These are phyloP conservation scores for Hemicentrotus pulcherrimus DNA, from an alignment of 35 echinoderm and acorn worm species.

Conservation along the genomic window DNA sequence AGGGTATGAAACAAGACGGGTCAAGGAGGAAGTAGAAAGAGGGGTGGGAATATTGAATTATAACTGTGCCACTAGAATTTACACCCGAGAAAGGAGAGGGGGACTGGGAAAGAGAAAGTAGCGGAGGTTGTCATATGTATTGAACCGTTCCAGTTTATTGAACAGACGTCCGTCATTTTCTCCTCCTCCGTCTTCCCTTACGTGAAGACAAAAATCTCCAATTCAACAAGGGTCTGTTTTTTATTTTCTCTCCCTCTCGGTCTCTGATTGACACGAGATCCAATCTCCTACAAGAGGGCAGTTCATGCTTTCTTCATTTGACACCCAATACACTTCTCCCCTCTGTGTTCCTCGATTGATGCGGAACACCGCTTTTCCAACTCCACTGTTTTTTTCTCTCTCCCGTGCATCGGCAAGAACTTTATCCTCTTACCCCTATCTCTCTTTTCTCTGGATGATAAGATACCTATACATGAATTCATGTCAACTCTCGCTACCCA, in stretches of 20 bases:
- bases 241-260: slow-evolving; percentile 43
- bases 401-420: slow-evolving; percentile 25
- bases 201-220: slow-evolving; percentile 45
- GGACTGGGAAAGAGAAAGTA: background rate
- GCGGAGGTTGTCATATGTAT: slow-evolving; percentile 53
- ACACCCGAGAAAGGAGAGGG: background rate
- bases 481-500: slow-evolving; percentile 46
- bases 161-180: slow-evolving; percentile 50
- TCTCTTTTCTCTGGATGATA: slow-evolving; percentile 50
- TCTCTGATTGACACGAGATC: slow-evolving; percentile 50
- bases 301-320: slow-evolving; percentile 42
- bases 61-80: slow-evolving; percentile 49
- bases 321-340: slow-evolving; percentile 53
- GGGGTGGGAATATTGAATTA: slow-evolving; percentile 50
- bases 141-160: slow-evolving; percentile 54
- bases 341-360: slow-evolving; percentile 45
- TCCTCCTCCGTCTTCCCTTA: background rate
- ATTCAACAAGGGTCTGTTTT: slow-evolving; percentile 50
- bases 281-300: slow-evolving; percentile 49
- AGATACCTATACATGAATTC: slow-evolving; percentile 54
- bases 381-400: slow-evolving; percentile 37
- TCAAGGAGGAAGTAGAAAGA: slow-evolving; percentile 37
- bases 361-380: slow-evolving; percentile 43
- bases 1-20: background rate
- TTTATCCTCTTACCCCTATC: slow-evolving; percentile 42